phyloP scores from a whole-genome alignment of 2,888 invertebrate genomes.

The Diachrysia chrysitis region DNA sequence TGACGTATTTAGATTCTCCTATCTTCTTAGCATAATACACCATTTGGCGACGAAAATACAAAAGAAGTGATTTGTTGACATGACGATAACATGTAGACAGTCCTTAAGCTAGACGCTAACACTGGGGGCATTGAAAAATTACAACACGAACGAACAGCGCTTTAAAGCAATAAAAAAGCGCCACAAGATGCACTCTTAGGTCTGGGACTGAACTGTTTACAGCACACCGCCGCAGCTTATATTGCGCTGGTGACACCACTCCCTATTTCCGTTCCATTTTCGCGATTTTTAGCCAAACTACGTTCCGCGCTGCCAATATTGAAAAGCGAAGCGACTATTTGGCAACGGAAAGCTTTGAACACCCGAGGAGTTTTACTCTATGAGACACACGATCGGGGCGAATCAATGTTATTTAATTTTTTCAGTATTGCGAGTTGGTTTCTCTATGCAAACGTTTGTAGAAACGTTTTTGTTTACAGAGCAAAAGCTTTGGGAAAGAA shows the following conservation, averaged over 20 bases:
- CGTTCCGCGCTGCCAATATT: slow-evolving; percentile 73
- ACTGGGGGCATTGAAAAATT: slow-evolving; percentile 50
- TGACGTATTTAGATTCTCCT: not conserved
- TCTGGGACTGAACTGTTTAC: slow-evolving; percentile 72
- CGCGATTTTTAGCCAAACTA: slow-evolving; percentile 76
- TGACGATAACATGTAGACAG: slow-evolving; percentile 4
- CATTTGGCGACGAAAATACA: not conserved
- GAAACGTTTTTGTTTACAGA: not conserved
- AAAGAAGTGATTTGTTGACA: not conserved
- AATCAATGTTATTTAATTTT: slow-evolving; percentile 28
- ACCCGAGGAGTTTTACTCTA: slow-evolving; percentile 61
- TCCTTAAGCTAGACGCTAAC: slow-evolving; percentile 31
- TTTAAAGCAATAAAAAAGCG: slow-evolving; percentile 67
- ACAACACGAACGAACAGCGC: slow-evolving; percentile 60
- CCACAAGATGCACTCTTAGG: slow-evolving; percentile 66
- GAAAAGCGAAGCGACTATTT: slow-evolving; percentile 71
- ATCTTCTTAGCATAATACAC: not conserved
- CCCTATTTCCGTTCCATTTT: slow-evolving; percentile 77
- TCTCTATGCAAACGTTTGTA: not conserved
- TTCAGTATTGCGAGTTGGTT: slow-evolving; percentile 5
- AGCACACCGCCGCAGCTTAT: slow-evolving; percentile 65
- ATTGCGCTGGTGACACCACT: slow-evolving; percentile 75
- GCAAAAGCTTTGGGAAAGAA: not conserved
- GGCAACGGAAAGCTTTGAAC: slow-evolving; percentile 69
- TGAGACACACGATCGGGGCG: slow-evolving; percentile 28